These are phyloP conservation scores for Linyphia triangularis DNA, from an alignment of 2,888 invertebrate species.

Conservation along the genomic window DNA sequence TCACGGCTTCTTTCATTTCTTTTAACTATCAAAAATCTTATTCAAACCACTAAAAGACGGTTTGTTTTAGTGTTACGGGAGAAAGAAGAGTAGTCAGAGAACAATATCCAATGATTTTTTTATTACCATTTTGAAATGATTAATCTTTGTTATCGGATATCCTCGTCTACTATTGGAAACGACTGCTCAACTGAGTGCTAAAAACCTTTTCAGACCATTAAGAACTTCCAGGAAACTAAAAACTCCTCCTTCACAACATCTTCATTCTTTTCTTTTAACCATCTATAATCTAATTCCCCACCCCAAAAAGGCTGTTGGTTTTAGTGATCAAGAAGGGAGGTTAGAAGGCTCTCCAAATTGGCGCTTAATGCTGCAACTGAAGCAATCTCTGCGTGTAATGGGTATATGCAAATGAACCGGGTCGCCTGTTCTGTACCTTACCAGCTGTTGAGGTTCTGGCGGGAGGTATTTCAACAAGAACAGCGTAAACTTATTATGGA, in stretches of 20 bases:
- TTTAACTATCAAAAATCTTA: not conserved
- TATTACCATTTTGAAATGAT: too few species aligned
- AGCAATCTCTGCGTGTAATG: constrained; percentile 64
- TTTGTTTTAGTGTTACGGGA: not conserved
- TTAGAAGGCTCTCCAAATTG: constrained; percentile 52
- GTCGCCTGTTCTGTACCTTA: constrained; percentile 39
- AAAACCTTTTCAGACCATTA: not conserved
- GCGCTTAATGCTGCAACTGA: constrained; percentile 53
- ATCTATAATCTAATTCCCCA: constrained; percentile 61
- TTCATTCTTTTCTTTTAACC: constrained; percentile 36
- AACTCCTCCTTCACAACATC: too few species aligned
- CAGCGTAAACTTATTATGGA: constrained; percentile 71
- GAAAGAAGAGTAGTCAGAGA: not conserved
- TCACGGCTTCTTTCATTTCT: too few species aligned
- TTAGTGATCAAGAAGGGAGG: constrained; percentile 33
- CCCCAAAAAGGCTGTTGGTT: constrained; percentile 34
- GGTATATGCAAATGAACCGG: constrained; percentile 70
- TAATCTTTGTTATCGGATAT: too few species aligned
- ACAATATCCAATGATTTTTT: not conserved
- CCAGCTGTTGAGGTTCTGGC: constrained; percentile 63
- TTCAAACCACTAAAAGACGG: not conserved
- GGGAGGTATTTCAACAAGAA: constrained; percentile 48
- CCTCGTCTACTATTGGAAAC: too few species aligned
- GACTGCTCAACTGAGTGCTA: not conserved
- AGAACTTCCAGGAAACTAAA: not conserved